These are phyloP conservation scores for Aphodius granarius DNA, from an alignment of 2,888 invertebrate species.

Conservation along the genomic window DNA sequence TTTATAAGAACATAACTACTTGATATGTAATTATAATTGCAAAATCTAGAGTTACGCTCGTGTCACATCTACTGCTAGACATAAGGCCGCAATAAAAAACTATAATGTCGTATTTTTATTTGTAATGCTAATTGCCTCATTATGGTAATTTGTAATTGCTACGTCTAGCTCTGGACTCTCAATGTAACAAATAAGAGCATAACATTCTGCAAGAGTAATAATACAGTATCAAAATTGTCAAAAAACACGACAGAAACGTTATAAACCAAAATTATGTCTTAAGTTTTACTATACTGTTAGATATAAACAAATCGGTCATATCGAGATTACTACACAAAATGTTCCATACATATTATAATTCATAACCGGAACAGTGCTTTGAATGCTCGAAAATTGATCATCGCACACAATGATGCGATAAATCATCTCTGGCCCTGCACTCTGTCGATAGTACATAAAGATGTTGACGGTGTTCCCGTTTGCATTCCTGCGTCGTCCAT, in stretches of 20 bases:
- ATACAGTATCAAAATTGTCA: too few species aligned
- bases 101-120: neutral
- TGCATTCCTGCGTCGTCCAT: neutral
- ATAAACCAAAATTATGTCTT: too few species aligned
- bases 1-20: neutral
- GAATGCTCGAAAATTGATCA: slow-evolving; percentile 9
- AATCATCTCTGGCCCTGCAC: neutral
- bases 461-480: neutral
- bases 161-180: too few species aligned
- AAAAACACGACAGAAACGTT: too few species aligned
- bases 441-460: neutral
- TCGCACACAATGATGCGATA: slow-evolving; percentile 6
- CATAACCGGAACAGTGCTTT: neutral
- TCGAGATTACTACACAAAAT: too few species aligned
- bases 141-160: too few species aligned
- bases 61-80: neutral
- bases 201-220: too few species aligned
- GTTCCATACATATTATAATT: neutral
- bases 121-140: neutral
- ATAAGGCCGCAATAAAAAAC: neutral
- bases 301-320: too few species aligned
- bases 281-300: too few species aligned
- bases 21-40: neutral
- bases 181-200: too few species aligned
- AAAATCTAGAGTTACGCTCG: neutral